Base-by-base conservation (phyloP, 2,113 vertebrate genomes). In the Stigmatopora nigra region DNA sequence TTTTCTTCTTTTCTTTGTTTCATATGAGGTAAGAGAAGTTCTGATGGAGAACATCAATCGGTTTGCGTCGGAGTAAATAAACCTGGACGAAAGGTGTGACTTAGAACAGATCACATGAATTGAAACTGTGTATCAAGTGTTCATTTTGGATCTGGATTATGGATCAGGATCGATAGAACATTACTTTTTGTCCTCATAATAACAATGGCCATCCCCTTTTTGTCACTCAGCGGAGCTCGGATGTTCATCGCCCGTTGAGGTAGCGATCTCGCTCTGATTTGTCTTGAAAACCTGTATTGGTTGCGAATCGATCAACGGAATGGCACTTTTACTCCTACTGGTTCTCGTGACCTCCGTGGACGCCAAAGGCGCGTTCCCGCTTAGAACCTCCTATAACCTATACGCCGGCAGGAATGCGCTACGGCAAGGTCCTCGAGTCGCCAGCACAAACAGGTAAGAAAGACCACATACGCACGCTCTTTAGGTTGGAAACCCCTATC, bases 371-470 rank as follows among this genome's bases (percentile, higher is more conserved):
- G 71, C 83, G 83, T 80, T 78, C 81, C 66, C 85, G 70, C 60
- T 59, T 61, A 67, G 78, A 48, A 25, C 69, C 5, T 70, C 85
- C 16, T 87, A 85, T 71, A 87, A 79, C 67, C 67, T 87, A 12
- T 87, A 83, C 52, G 13, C 77, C 12, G 55, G 63, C 31, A 82
- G 75, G n/a, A 70, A 80, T 71, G 67, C 70, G 61, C 71, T 74
- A 55, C 13, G 68, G 51, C 71, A 78, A 55, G 31, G 72, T 17
- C 47, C 67, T 3, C 80, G 82, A 59, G 77, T 82, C 0, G 70
- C 83, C 73, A 85, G 82, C 72, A 81, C 83, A 70, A 80, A 87
- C 83, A 87, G 83, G 85, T 87, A 81, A 41, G 58, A 19, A 61
- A 38, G 38, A 75, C 68, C 78, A 73, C 76, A 78, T 71, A 73